Conservation (phyloP, 2,113 vertebrate genomes). For the Tragelaphus strepsiceros region DNA sequence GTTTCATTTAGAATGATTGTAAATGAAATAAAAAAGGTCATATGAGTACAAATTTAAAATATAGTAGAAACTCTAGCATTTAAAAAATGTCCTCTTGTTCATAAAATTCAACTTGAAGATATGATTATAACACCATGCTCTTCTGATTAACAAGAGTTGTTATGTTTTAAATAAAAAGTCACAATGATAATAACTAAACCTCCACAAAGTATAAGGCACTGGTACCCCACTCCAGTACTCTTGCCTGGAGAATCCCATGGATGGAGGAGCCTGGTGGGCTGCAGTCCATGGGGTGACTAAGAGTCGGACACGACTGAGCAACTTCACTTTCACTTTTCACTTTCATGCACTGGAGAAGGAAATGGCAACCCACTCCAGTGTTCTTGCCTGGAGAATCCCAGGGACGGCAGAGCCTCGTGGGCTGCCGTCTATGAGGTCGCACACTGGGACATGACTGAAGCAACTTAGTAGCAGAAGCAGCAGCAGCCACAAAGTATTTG, state of each 20-base stretch:
- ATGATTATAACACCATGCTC: neutral
- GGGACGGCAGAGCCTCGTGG: rapidly evolving
- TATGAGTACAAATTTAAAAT: conserved; percentile 1
- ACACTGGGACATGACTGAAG: neutral
- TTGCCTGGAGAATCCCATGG: neutral
- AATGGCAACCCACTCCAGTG: neutral
- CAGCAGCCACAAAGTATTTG: neutral
- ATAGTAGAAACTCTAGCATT: neutral
- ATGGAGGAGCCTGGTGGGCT: rapidly evolving
- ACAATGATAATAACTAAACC: neutral
- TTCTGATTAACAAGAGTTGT: neutral
- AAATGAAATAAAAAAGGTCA: conserved; percentile 51
- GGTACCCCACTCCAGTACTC: neutral
- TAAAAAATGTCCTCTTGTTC: neutral
- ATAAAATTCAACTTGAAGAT: neutral
- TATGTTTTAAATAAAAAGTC: neutral
- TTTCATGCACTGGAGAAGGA: neutral
- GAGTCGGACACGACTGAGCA: neutral
- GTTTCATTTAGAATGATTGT: neutral
- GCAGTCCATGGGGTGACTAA: neutral
- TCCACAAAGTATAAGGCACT: neutral
- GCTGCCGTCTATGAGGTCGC: neutral
- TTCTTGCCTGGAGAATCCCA: neutral
- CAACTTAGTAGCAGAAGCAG: neutral
- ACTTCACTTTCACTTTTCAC: neutral